Conservation (phyloP, 1,140 invertebrate species). For the Eubasilissa regina region DNA sequence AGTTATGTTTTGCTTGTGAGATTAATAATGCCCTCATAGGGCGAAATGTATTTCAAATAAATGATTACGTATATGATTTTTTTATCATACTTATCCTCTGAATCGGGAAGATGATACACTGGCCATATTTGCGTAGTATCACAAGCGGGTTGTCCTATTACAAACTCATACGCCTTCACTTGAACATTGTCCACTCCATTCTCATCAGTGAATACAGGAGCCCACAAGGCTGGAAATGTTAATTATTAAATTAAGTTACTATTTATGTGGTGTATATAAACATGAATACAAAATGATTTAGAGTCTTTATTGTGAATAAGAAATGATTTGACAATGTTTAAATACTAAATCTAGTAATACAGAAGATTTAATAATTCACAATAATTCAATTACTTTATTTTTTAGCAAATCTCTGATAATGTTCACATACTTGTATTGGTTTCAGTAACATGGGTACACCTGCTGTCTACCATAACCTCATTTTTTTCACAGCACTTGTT, state of each 20-base stretch:
- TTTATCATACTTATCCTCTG: constrained; percentile 68
- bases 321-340: no score
- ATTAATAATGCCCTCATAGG: no score
- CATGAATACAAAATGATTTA: no score
- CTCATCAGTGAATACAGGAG: constrained; percentile 76
- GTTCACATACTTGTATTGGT: constrained; percentile 71
- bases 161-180: constrained; percentile 71
- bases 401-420: no score
- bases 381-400: no score
- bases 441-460: constrained; percentile 75
- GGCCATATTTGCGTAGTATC: constrained; percentile 79
- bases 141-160: constrained; percentile 81
- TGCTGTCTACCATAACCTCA: constrained; percentile 79
- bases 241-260: neutral
- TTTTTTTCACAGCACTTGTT: constrained; percentile 85
- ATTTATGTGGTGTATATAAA: no score
- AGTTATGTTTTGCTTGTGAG: no score
- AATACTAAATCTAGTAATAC: no score
- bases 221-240: constrained; percentile 71
- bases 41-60: no score
- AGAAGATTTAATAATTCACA: no score
- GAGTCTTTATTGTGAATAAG: no score
- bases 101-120: constrained; percentile 77
- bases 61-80: no score
- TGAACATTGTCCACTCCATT: constrained; percentile 71